phyloP scores from a whole-genome alignment of 2,797 vertebrate genomes.

The Neosilurus hyrtlii region DNA sequence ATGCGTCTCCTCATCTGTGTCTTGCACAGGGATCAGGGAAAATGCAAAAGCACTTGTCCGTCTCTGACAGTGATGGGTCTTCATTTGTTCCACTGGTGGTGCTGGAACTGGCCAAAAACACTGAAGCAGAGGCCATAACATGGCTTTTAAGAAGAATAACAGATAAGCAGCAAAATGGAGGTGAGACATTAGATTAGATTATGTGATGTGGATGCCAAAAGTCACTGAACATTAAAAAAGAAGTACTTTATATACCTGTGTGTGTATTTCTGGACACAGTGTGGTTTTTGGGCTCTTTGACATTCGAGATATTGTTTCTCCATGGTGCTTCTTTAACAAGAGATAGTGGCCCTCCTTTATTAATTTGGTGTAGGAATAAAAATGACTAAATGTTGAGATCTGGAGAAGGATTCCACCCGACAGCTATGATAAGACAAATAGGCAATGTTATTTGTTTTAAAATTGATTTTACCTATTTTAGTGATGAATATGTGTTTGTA shows the following conservation, averaged over 20 bases:
- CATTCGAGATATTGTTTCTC: background rate
- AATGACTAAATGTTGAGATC: no score
- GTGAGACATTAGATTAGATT: constrained; percentile 65
- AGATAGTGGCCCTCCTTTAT: background rate
- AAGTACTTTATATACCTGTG: constrained; percentile 6
- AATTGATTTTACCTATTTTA: no score
- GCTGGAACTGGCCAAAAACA: constrained; percentile 82
- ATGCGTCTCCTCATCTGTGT: constrained; percentile 13
- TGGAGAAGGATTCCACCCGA: no score
- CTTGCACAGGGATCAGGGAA: constrained; percentile 52
- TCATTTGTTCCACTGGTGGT: constrained; percentile 85
- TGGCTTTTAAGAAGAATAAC: constrained; percentile 86
- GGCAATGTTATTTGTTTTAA: no score
- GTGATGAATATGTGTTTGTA: no score
- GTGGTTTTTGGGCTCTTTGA: constrained; percentile 2
- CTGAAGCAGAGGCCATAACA: constrained; percentile 79
- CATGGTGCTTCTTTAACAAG: background rate
- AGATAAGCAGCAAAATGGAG: constrained; percentile 82
- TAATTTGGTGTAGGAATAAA: no score
- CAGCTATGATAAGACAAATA: no score
- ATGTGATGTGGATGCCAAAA: background rate
- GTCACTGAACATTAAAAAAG: constrained; percentile 18
- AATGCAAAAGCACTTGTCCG: constrained; percentile 57
- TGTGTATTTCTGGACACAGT: constrained; percentile 5
- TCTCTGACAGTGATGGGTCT: constrained; percentile 63